Conservation (phyloP, 2,888 invertebrate genomes). For the Dasypogon diadema region DNA sequence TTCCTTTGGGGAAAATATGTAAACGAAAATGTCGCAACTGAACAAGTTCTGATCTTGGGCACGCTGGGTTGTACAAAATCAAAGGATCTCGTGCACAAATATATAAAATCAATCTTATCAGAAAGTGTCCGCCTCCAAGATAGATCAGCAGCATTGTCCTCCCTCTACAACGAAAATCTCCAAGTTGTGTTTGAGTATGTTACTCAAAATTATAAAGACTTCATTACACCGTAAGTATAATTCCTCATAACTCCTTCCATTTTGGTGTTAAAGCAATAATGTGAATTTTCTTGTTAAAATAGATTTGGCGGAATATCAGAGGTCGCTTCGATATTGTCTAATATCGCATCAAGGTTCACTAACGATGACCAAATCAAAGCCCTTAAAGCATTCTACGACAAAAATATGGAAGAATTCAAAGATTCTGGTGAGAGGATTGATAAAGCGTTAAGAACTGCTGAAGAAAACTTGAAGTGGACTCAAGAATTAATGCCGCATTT, state of each 20-base stretch:
- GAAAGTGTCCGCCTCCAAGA: slow-evolving; percentile 65
- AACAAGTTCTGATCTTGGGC: slow-evolving; percentile 75
- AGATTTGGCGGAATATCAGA: slow-evolving; percentile 62
- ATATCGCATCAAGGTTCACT: slow-evolving; percentile 64
- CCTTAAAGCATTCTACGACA: slow-evolving; percentile 60
- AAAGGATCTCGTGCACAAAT: slow-evolving; percentile 70
- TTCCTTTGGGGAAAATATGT: slow-evolving; percentile 75
- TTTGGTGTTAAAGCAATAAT: neutral
- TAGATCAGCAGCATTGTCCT: slow-evolving; percentile 64
- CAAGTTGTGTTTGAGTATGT: slow-evolving; percentile 71
- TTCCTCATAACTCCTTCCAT: neutral
- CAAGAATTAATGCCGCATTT: slow-evolving; percentile 57
- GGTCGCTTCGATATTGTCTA: slow-evolving; percentile 64
- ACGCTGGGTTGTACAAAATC: slow-evolving; percentile 78
- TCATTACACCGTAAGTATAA: slow-evolving; percentile 64
- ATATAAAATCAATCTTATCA: slow-evolving; percentile 69
- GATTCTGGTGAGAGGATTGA: slow-evolving; percentile 59
- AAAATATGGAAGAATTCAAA: slow-evolving; percentile 61
- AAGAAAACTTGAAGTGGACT: slow-evolving; percentile 65
- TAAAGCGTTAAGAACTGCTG: slow-evolving; percentile 61
- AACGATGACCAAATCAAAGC: slow-evolving; percentile 60
- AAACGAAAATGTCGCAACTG: slow-evolving; percentile 74
- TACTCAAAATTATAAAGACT: slow-evolving; percentile 58
- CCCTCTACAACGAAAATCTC: slow-evolving; percentile 71
- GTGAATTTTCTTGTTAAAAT: neutral